These are phyloP conservation scores for Typhlichthys eigenmanni DNA, from an alignment of 2,797 vertebrate genomes.

Conservation along the genomic window DNA sequence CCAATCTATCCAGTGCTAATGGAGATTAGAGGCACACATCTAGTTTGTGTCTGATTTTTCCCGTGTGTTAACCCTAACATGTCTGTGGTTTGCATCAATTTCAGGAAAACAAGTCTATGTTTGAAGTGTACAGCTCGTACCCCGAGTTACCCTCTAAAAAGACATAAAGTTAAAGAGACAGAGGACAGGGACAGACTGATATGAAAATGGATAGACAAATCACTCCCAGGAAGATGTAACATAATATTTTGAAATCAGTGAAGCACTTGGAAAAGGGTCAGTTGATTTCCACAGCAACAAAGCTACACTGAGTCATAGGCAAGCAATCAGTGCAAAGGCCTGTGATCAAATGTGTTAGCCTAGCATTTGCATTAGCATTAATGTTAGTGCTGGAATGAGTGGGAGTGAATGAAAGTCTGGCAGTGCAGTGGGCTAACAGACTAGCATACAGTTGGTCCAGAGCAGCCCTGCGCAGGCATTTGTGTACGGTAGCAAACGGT, in stretches of 20 bases:
- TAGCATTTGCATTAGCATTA: constrained; percentile 27
- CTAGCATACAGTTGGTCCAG: constrained; percentile 48
- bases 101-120: constrained; percentile 14
- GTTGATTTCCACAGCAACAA: constrained; percentile 42
- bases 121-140: constrained; percentile 26
- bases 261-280: constrained; percentile 20
- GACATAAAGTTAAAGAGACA: constrained; percentile 7
- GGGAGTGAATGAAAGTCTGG: constrained; percentile 8
- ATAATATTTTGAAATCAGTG: constrained; percentile 8
- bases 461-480: constrained; percentile 27
- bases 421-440: constrained; percentile 19
- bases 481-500: constrained; percentile 41
- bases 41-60: no score
- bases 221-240: constrained; percentile 7
- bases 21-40: constrained; percentile 15
- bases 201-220: background rate
- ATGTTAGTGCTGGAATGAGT: constrained; percentile 11
- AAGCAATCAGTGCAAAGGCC: background rate
- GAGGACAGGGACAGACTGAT: constrained; percentile 10
- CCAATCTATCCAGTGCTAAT: background rate
- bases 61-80: no score
- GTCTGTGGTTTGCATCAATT: background rate
- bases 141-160: constrained; percentile 16
- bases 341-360: constrained; percentile 19
- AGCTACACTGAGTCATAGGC: constrained; percentile 29